phyloP scores from a whole-genome alignment of 2,113 vertebrate genomes.

The Fregetta grallaria region DNA sequence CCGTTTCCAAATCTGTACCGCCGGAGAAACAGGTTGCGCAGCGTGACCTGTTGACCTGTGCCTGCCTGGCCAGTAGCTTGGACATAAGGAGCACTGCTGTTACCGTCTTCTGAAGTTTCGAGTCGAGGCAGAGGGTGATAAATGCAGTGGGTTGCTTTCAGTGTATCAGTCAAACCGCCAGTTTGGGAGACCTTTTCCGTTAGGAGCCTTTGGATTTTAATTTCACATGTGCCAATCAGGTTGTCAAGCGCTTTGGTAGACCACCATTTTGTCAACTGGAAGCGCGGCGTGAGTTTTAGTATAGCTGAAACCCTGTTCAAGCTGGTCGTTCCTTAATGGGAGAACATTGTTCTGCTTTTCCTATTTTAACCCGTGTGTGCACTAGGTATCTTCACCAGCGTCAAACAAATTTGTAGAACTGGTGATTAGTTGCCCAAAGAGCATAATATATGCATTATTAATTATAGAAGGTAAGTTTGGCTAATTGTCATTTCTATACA shows the following conservation, averaged over 20 bases:
- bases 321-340: slow-evolving; percentile 48
- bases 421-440: slow-evolving; percentile 85
- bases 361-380: slow-evolving; percentile 47
- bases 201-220: not conserved
- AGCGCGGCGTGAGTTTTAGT: slow-evolving; percentile 13
- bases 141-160: slow-evolving; percentile 36
- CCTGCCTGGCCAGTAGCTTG: slow-evolving; percentile 54
- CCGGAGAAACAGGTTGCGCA: slow-evolving; percentile 43
- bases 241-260: slow-evolving; percentile 43
- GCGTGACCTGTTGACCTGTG: slow-evolving; percentile 34
- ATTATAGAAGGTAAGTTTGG: slow-evolving; percentile 95
- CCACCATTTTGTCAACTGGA: slow-evolving; percentile 70
- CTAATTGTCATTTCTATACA: slow-evolving; percentile 90
- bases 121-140: slow-evolving; percentile 45
- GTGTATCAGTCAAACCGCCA: slow-evolving; percentile 36
- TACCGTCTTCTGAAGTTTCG: not conserved
- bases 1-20: slow-evolving; percentile 47
- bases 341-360: slow-evolving; percentile 60
- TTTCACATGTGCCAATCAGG: slow-evolving; percentile 48
- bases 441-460: slow-evolving; percentile 93
- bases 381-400: slow-evolving; percentile 73
- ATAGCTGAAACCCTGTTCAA: slow-evolving; percentile 49
- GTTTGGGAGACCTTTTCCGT: slow-evolving; percentile 24
- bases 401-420: slow-evolving; percentile 78
- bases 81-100: slow-evolving; percentile 56